A percentile compares a stretch with the other conserved stretches of the same genome.
Conservation (phyloP, 2,888 invertebrate species). For the Acrocera orbiculus region DNA sequence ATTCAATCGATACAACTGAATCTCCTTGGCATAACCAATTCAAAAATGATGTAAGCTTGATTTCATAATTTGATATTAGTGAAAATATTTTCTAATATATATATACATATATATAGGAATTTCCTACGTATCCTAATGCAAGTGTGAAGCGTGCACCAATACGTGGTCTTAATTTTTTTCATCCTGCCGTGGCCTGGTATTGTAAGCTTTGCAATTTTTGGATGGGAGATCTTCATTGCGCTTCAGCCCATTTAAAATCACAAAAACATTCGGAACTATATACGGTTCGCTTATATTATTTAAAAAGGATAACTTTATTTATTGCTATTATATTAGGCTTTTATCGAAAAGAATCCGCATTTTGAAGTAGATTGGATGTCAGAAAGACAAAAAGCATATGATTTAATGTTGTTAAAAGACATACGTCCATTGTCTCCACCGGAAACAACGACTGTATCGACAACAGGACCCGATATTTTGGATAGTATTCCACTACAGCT, state of each 20-base stretch:
- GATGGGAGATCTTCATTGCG: conserved; percentile 79
- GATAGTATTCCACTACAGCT: conserved; percentile 14
- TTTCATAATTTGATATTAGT: background rate
- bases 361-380: conserved; percentile 79
- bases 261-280: conserved; percentile 62
- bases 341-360: conserved; percentile 66
- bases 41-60: conserved; percentile 20
- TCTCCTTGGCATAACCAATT: conserved; percentile 28
- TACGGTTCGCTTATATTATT: conserved; percentile 40
- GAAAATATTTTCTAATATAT: background rate
- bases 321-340: conserved; percentile 38
- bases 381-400: conserved; percentile 55
- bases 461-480: conserved; percentile 15
- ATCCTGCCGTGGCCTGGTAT: conserved; percentile 75
- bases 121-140: conserved; percentile 49
- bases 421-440: conserved; percentile 23
- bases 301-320: background rate
- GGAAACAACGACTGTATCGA: conserved; percentile 18
- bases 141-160: conserved; percentile 66
- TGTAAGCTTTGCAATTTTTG: conserved; percentile 75
- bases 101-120: conserved; percentile 32
- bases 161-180: conserved; percentile 73
- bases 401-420: too few relatives aligned
- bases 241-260: conserved; percentile 69
- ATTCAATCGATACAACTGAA: conserved; percentile 22